A percentile compares a stretch with the other conserved stretches of the same genome.
Evolutionary conservation across 2,113 vertebrate species (phyloP).

Genomic region (Regulus satrapa): DNA sequence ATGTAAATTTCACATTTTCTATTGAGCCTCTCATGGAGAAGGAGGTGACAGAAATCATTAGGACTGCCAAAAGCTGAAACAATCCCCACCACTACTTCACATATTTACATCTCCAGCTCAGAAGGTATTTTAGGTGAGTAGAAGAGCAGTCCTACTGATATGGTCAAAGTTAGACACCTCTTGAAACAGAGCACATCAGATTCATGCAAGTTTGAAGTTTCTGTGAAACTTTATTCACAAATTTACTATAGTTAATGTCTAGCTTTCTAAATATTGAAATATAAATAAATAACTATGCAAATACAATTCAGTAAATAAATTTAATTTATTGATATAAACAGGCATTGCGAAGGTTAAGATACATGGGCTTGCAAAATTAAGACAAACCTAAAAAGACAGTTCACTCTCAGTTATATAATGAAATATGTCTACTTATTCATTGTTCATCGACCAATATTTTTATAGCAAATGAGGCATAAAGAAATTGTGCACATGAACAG

Average conservation of each 20-base stretch:
- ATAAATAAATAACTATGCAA: neutral
- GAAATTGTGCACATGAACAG: neutral
- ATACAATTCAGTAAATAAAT: neutral
- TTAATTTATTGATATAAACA: neutral
- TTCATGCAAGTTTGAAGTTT: neutral
- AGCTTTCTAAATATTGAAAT: neutral
- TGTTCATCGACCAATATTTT: constrained; percentile 45
- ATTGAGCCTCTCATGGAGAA: neutral
- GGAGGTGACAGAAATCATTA: neutral
- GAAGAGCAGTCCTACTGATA: neutral
- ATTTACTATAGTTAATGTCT: neutral
- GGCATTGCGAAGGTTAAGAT: neutral
- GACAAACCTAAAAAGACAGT: neutral
- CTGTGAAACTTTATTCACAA: neutral
- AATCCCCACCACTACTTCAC: neutral
- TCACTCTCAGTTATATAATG: neutral
- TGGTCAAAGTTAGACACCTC: neutral
- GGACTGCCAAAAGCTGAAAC: neutral
- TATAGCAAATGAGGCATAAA: constrained; percentile 27
- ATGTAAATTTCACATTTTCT: neutral
- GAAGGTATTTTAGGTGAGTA: neutral
- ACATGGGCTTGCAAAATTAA: neutral
- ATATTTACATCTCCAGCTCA: neutral
- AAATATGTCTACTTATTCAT: constrained; percentile 24
- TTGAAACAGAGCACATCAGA: neutral